phyloP scores from a whole-genome alignment of 2,888 invertebrate species.

The Plagiodera versicolora region DNA sequence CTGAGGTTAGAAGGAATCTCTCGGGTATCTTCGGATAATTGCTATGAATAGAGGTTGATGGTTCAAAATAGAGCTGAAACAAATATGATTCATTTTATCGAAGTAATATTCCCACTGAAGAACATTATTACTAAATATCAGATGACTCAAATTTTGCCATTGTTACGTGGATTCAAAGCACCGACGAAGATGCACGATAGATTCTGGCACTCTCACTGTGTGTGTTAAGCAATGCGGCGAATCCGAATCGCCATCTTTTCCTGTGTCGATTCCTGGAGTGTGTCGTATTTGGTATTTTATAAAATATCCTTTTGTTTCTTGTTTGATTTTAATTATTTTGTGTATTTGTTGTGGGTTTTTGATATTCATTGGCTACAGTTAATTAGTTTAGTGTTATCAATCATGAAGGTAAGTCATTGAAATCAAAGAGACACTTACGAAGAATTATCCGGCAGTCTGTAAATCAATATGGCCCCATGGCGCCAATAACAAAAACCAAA shows the following conservation, averaged over 20 bases:
- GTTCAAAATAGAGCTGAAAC: conserved; percentile 4
- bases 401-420: conserved; percentile 8
- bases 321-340: not conserved
- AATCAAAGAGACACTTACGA: conserved; percentile 7
- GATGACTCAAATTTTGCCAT: not conserved
- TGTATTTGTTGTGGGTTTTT: too few relatives aligned
- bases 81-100: not conserved
- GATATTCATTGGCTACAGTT: not conserved
- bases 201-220: conserved; percentile 2
- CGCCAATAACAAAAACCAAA: not conserved
- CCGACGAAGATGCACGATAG: conserved; percentile 4
- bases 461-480: conserved; percentile 6
- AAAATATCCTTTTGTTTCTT: too few relatives aligned
- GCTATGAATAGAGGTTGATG: conserved; percentile 6
- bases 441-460: conserved; percentile 5
- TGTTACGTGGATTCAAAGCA: not conserved
- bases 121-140: not conserved
- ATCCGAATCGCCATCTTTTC: too few relatives aligned
- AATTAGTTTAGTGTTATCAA: conserved; percentile 1
- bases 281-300: too few relatives aligned
- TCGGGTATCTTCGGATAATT: conserved; percentile 9
- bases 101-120: not conserved
- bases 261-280: too few relatives aligned
- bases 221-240: too few relatives aligned
- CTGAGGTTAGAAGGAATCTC: not conserved